These are phyloP conservation scores for Calyptommatus sinebrachiatus DNA, from an alignment of 2,113 vertebrate species.

Conservation along the genomic window DNA sequence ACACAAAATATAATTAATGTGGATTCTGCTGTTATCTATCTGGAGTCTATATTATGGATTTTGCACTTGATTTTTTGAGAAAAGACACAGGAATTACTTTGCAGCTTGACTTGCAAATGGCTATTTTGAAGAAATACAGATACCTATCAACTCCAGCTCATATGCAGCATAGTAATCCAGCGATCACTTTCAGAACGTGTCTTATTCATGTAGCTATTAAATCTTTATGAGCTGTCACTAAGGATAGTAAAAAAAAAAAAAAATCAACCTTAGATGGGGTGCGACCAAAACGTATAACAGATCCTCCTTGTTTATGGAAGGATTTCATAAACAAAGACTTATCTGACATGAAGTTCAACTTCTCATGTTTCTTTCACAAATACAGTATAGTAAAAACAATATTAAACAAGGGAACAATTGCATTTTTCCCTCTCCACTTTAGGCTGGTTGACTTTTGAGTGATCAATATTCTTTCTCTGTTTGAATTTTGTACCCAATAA, in stretches of 20 bases:
- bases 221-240: neutral
- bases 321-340: too few relatives aligned
- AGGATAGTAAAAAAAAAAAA: neutral
- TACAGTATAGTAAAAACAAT: too few relatives aligned
- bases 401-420: too few relatives aligned
- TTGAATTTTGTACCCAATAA: too few relatives aligned
- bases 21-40: neutral
- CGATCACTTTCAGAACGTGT: neutral
- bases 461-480: too few relatives aligned
- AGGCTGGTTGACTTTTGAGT: too few relatives aligned
- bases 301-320: too few relatives aligned
- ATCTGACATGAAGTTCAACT: too few relatives aligned
- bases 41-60: conserved; percentile 19
- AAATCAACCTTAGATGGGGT: too few relatives aligned
- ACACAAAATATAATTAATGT: conserved; percentile 17
- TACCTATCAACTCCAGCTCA: neutral
- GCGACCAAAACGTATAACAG: too few relatives aligned
- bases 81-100: neutral
- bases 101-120: conserved; percentile 30
- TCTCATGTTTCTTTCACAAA: too few relatives aligned
- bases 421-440: too few relatives aligned
- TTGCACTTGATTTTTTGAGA: neutral
- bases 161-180: neutral
- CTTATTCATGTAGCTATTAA: neutral
- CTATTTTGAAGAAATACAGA: neutral